These are phyloP conservation scores for Megastigmus dorsalis DNA, from an alignment of 2,888 invertebrate genomes.

Conservation along the genomic window DNA sequence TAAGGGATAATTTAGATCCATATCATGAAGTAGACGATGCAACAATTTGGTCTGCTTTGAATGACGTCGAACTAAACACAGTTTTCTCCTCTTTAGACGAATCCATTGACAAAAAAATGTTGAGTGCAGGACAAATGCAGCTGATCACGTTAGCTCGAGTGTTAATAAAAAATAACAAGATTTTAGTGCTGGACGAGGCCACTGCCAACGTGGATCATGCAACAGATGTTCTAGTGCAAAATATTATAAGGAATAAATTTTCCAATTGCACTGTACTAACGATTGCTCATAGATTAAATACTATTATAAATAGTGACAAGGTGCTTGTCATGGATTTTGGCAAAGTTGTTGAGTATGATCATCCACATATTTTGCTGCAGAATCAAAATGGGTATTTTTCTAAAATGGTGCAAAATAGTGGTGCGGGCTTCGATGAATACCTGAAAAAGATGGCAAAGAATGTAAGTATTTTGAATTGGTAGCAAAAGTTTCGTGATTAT, in stretches of 20 bases:
- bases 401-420: constrained; percentile 83
- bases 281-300: constrained; percentile 92
- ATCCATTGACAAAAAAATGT: constrained; percentile 87
- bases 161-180: constrained; percentile 85
- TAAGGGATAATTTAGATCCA: constrained; percentile 91
- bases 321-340: constrained; percentile 92
- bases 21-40: constrained; percentile 84
- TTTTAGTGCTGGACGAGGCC: constrained; percentile 92
- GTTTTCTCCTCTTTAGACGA: constrained; percentile 81
- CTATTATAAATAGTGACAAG: constrained; percentile 94
- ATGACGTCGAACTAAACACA: constrained; percentile 85
- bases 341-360: constrained; percentile 82
- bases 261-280: constrained; percentile 90
- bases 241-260: constrained; percentile 87
- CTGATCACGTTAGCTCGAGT: constrained; percentile 91
- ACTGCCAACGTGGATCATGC: constrained; percentile 91
- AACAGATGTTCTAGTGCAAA: constrained; percentile 91
- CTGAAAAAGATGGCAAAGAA: constrained; percentile 34
- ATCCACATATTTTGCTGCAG: constrained; percentile 80
- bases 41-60: constrained; percentile 85
- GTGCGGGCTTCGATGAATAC: constrained; percentile 44
- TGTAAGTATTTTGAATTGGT: too few relatives aligned
- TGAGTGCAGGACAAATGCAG: constrained; percentile 92
- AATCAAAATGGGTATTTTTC: constrained; percentile 79
- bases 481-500: too few relatives aligned